Evolutionary conservation across 1,140 invertebrate genomes (phyloP).

Genomic region (Drosophila bifasciata): DNA sequence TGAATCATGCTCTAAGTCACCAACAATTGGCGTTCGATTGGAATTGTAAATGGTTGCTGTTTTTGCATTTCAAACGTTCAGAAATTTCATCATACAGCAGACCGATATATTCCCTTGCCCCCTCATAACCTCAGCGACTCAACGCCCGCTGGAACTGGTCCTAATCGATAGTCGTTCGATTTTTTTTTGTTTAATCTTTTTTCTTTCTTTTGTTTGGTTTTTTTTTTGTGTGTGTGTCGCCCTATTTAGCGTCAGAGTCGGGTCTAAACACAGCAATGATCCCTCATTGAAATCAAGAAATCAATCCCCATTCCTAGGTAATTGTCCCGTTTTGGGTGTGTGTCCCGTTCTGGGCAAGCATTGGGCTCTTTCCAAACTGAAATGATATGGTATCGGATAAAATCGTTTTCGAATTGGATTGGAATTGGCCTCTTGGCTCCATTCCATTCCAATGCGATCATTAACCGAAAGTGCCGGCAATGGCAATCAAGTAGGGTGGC

Average conservation of each 20-base stretch:
- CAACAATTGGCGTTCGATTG: conserved; percentile 47
- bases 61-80: conserved; percentile 33
- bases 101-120: conserved; percentile 9
- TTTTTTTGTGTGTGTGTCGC: conserved; percentile 40
- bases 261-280: conserved; percentile 69
- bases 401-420: conserved; percentile 9
- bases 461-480: conserved; percentile 39
- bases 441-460: conserved; percentile 46
- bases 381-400: conserved; percentile 13
- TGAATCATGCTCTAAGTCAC: conserved; percentile 45
- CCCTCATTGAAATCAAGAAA: too few species aligned
- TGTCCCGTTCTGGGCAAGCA: conserved; percentile 41
- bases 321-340: conserved; percentile 63
- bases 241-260: conserved; percentile 44
- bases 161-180: conserved; percentile 41
- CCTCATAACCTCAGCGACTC: background rate
- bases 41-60: conserved; percentile 42
- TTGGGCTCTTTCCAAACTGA: conserved; percentile 12
- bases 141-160: conserved; percentile 26
- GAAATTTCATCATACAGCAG: conserved; percentile 44
- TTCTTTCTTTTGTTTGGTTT: conserved; percentile 13
- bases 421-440: conserved; percentile 22
- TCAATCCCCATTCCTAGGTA: conserved; percentile 56
- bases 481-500: background rate
- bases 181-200: conserved; percentile 33